Base-by-base conservation (phyloP, 1,140 invertebrate species). In the Drosophila kurseongensis region DNA sequence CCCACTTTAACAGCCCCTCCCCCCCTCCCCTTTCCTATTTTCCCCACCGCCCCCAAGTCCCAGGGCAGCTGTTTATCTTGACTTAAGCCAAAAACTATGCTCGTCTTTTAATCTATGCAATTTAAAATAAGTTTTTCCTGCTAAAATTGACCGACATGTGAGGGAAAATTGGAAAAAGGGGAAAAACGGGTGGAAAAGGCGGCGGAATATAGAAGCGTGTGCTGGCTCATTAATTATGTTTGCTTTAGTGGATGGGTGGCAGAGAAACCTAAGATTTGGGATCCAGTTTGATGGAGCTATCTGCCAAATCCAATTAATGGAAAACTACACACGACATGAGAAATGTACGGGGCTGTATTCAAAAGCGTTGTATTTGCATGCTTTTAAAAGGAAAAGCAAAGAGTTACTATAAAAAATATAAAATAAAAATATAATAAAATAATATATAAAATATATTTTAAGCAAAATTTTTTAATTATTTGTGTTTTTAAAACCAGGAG, bases 151-250 rank as follows among this genome's bases (percentile, higher is more conserved):
- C 66, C 66, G 38, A 40, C 65, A 68, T 40, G 38, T 52, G 52
- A 12, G 40, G 52, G 27, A 29, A 63, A 29, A 44, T 9, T 8
- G 54, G 38, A 9, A 41, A 55, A 55, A 6, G 16, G 40, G 38
- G 38, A 9, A 41, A 40, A 55, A 12, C 44, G 48, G 45, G 13
- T 56, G 40, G 41, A 52, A 52, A 51, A 36, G 10, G 29, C 35
- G 29, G 38, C 29, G 48, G 10, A 44, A 42, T n/a, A 58, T 48
- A 16, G 47, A 72, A 51, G 57, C 62, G 66, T 56, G 65, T 66
- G 42, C 48, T 66, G 56, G 56, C 83, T 86, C 82, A 86, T 86
- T 86, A 88, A 88, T 86, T 83, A 84, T 85, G 79, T 76, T 67
- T 66, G 83, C 65, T 18, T 48, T 67, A 9, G 55, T 56, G 27